A percentile compares a stretch with the other conserved stretches of the same genome.
Evolutionary conservation across 2,888 invertebrate species (phyloP).

Genomic region (Busseola fusca): DNA sequence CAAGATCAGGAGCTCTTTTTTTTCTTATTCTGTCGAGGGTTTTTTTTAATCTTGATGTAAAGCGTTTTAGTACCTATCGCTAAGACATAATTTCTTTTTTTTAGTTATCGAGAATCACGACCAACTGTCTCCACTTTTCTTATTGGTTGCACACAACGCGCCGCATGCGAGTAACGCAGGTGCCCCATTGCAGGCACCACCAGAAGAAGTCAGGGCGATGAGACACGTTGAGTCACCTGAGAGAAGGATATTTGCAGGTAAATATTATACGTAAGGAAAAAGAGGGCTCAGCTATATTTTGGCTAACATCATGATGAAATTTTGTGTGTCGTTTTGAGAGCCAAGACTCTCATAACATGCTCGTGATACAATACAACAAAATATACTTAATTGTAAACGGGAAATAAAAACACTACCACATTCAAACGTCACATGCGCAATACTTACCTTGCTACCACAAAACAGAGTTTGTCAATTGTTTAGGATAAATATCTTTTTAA

Average conservation of each 20-base stretch:
- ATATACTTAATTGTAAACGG: background rate
- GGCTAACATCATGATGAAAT: background rate
- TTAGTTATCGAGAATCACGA: constrained; percentile 90
- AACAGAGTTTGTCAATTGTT: too few relatives aligned
- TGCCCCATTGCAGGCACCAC: constrained; percentile 92
- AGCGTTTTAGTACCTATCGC: too few relatives aligned
- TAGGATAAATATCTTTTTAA: too few relatives aligned
- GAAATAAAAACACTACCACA: constrained; percentile 10
- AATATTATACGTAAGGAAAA: background rate
- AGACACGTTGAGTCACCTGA: constrained; percentile 91
- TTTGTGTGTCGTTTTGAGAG: background rate
- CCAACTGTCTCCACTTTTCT: constrained; percentile 91
- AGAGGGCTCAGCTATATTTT: background rate
- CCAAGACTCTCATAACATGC: background rate
- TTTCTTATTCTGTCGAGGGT: too few relatives aligned
- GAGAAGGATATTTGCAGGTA: constrained; percentile 91
- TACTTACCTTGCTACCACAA: background rate
- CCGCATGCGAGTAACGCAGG: constrained; percentile 93
- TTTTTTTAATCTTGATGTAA: too few relatives aligned
- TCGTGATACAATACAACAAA: background rate
- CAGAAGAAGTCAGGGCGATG: constrained; percentile 91
- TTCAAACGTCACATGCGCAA: background rate
- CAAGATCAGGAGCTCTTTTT: too few relatives aligned
- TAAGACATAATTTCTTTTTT: constrained; percentile 52
- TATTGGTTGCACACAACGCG: constrained; percentile 94